These are phyloP conservation scores for Discoglossus pictus DNA, from an alignment of 2,797 vertebrate genomes.

Conservation along the genomic window DNA sequence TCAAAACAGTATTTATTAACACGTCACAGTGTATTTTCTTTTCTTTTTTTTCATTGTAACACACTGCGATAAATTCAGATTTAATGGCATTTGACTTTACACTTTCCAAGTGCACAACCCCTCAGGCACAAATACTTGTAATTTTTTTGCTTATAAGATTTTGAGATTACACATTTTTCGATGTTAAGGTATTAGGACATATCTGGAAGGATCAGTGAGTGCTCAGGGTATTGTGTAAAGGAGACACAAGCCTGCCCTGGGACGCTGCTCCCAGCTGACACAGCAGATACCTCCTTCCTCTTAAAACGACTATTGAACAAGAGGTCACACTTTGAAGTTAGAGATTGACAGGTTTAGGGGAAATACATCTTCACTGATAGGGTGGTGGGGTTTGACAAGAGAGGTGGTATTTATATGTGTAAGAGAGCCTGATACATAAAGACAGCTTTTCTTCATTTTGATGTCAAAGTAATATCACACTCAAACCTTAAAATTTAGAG, in stretches of 20 bases:
- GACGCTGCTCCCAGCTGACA: too few relatives aligned
- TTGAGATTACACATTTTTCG: slow-evolving; percentile 43
- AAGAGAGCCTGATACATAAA: background rate
- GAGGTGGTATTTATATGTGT: too few relatives aligned
- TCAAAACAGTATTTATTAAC: too few relatives aligned
- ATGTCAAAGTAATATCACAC: too few relatives aligned
- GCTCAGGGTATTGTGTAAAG: slow-evolving; percentile 2
- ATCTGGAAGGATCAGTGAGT: slow-evolving; percentile 36
- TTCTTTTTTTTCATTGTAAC: too few relatives aligned
- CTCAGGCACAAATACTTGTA: slow-evolving; percentile 31
- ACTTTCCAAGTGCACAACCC: slow-evolving; percentile 10
- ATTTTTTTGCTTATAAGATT: slow-evolving; percentile 36
- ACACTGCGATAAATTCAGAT: slow-evolving; percentile 12
- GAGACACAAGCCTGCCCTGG: slow-evolving; percentile 8
- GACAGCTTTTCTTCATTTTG: too few relatives aligned
- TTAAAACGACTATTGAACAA: slow-evolving; percentile 35
- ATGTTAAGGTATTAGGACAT: slow-evolving; percentile 35
- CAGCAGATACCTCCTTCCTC: too few relatives aligned
- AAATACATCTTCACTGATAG: background rate
- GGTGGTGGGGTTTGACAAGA: background rate
- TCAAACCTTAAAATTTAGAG: too few relatives aligned
- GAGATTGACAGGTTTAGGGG: slow-evolving; percentile 14
- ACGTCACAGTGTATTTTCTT: too few relatives aligned
- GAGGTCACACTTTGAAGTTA: slow-evolving; percentile 24
- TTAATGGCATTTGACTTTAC: slow-evolving; percentile 20